phyloP scores from a whole-genome alignment of 2,797 vertebrate genomes.

The Phoeniculus purpureus region DNA sequence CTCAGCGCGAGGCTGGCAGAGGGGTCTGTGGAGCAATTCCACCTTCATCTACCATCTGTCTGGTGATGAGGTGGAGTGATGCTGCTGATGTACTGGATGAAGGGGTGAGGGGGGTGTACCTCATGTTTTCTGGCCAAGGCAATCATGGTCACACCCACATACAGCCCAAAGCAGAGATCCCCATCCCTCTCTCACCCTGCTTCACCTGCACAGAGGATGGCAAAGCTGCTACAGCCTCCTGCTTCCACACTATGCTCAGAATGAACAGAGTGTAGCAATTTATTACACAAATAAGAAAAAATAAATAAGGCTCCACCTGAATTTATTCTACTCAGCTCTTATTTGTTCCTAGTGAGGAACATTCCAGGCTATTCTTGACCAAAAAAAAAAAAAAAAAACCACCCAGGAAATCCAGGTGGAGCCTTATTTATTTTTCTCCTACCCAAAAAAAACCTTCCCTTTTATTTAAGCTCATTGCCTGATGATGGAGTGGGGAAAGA shows the following conservation, averaged over 20 bases:
- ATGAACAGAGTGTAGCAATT: neutral
- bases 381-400: neutral
- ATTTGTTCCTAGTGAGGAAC: neutral
- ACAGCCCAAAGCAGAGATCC: neutral
- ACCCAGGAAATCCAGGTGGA: neutral
- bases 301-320: too few relatives aligned
- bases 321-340: neutral
- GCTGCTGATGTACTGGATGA: neutral
- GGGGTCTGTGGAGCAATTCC: neutral
- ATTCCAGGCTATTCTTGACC: neutral
- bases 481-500: neutral
- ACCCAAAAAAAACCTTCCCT: neutral
- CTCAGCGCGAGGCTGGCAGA: neutral
- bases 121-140: neutral
- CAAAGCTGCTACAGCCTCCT: neutral
- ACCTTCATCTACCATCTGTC: neutral
- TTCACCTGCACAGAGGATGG: neutral
- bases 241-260: neutral
- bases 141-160: accelerated
- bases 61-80: accelerated
- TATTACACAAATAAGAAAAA: neutral
- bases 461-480: neutral
- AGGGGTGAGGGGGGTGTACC: accelerated
- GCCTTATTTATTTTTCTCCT: neutral
- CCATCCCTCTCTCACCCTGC: neutral